Percentiles rank a stretch among this genome's conserved stretches.
Evolutionary conservation across 2,888 invertebrate species (phyloP).

Genomic region (Drosophila suboccidentalis): DNA sequence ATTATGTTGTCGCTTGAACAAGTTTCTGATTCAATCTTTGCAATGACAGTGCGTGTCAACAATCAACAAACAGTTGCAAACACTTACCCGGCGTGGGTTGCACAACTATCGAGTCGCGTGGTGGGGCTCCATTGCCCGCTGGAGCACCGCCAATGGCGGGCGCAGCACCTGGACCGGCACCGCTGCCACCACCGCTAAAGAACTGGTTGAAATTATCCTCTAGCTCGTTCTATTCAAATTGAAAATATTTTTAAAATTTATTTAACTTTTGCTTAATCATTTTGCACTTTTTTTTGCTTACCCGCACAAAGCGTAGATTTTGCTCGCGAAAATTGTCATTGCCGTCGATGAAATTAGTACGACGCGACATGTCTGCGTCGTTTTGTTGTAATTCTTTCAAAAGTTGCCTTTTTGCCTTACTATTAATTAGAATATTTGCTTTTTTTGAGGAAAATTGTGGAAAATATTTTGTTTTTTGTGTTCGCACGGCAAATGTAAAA

Average conservation of each 20-base stretch:
- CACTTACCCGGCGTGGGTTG: constrained; percentile 89
- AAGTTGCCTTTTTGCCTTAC: not conserved
- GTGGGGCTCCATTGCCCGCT: constrained; percentile 52
- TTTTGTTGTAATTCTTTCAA: not conserved
- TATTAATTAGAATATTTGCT: not conserved
- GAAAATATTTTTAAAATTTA: not conserved
- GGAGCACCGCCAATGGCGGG: constrained; percentile 1
- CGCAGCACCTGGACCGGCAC: constrained; percentile 12
- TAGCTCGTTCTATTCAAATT: constrained; percentile 76
- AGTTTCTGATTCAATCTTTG: constrained; percentile 6
- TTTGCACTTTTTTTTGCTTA: constrained; percentile 66
- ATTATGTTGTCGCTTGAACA: constrained; percentile 24
- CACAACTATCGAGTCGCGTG: constrained; percentile 88
- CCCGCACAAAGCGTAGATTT: constrained; percentile 86
- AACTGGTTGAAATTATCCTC: constrained; percentile 88
- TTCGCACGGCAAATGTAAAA: constrained; percentile 14
- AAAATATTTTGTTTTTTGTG: constrained; percentile 18
- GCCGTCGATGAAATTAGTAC: constrained; percentile 87
- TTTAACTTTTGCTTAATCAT: not conserved
- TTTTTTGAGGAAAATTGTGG: not conserved
- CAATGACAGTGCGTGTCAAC: constrained; percentile 4
- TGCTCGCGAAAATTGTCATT: constrained; percentile 88
- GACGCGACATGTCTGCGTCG: constrained; percentile 60
- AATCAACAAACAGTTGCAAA: not conserved
- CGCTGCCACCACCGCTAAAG: constrained; percentile 77